Percentiles rank a stretch among this genome's conserved stretches.
Evolutionary conservation across 2,113 vertebrate species (phyloP).

Genomic region (Megaceryle maxima): DNA sequence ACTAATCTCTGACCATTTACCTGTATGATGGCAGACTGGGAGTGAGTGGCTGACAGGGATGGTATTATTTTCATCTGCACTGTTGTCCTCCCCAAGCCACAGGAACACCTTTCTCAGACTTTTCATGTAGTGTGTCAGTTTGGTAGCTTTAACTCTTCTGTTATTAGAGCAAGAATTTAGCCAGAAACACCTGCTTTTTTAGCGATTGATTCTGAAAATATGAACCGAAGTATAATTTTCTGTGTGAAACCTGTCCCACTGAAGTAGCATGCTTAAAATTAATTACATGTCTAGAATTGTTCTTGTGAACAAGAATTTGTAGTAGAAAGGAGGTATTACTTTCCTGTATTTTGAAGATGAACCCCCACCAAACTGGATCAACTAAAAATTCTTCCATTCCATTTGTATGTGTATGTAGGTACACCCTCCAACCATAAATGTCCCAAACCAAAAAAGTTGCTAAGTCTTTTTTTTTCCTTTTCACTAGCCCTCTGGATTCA

Average conservation of each 20-base stretch:
- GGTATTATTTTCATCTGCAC: not conserved
- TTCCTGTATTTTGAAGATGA: not conserved
- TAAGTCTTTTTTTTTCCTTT: not conserved
- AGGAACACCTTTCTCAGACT: not conserved
- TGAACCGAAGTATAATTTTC: not conserved
- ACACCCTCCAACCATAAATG: not conserved
- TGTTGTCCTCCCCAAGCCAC: not conserved
- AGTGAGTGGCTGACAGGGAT: not conserved
- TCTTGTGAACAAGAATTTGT: not conserved
- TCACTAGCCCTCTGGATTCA: not conserved
- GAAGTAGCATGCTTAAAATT: not conserved
- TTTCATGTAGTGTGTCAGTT: not conserved
- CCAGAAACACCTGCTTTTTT: not conserved
- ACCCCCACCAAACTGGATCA: not conserved
- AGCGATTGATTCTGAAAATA: not conserved
- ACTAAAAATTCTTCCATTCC: not conserved
- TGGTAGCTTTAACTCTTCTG: not conserved
- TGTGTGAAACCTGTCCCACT: not conserved
- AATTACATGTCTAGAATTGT: not conserved
- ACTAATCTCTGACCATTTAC: not conserved
- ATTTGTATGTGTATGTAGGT: not conserved
- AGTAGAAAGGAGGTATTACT: not conserved
- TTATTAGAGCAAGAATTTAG: fast-evolving
- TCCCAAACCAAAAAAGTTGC: not conserved
- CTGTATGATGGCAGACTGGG: not conserved